Evolutionary conservation across 2,888 invertebrate species (phyloP).

Genomic region (Coenonympha glycerion): DNA sequence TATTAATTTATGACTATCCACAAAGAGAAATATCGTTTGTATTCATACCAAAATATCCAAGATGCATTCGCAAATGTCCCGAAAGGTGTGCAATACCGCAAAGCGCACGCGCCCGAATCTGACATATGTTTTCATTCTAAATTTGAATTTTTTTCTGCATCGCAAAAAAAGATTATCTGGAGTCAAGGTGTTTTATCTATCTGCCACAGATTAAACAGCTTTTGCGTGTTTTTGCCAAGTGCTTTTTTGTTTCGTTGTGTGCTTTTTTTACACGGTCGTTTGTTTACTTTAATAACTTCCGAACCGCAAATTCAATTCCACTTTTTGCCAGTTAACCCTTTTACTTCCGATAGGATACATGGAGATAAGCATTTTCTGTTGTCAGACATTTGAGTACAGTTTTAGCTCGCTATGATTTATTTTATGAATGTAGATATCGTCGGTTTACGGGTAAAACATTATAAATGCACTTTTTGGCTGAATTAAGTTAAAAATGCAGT

Average conservation of each 20-base stretch:
- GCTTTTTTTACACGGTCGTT: conserved; percentile 31
- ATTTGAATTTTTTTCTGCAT: conserved; percentile 35
- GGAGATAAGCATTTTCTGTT: background rate
- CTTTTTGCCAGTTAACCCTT: conserved; percentile 32
- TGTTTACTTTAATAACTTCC: conserved; percentile 36
- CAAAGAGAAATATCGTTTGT: conserved; percentile 5
- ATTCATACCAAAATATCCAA: conserved; percentile 11
- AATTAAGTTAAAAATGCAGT: too few relatives aligned
- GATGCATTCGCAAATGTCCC: conserved; percentile 51
- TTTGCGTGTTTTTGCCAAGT: conserved; percentile 34
- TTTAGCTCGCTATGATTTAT: background rate
- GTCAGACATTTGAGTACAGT: conserved; percentile 1
- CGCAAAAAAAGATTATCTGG: conserved; percentile 40
- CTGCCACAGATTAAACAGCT: conserved; percentile 36
- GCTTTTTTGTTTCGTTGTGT: conserved; percentile 24
- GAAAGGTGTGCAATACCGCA: conserved; percentile 54
- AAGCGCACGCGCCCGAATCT: conserved; percentile 48
- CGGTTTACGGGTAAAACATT: too few relatives aligned
- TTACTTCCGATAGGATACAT: conserved; percentile 22
- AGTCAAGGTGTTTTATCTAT: conserved; percentile 50
- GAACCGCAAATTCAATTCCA: conserved; percentile 29
- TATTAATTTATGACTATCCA: background rate
- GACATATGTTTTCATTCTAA: conserved; percentile 49
- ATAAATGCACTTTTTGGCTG: too few relatives aligned
- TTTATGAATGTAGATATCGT: background rate